Conservation (phyloP, 2,113 vertebrate species). For the Butorides virescens region DNA sequence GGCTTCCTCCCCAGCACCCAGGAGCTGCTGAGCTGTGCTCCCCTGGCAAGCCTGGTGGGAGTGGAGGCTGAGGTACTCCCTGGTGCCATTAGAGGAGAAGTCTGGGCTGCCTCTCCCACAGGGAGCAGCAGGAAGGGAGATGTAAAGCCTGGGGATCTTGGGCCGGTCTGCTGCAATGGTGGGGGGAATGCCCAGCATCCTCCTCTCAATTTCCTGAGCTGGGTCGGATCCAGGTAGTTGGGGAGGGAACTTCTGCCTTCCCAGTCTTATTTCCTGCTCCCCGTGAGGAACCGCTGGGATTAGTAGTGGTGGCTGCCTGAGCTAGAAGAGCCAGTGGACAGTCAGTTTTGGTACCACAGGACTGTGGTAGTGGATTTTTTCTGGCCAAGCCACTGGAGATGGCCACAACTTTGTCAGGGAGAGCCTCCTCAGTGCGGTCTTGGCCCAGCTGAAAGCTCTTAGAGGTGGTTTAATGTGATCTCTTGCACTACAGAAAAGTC, state of each 20-base stretch:
- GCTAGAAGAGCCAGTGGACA: background rate
- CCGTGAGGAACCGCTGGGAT: accelerated
- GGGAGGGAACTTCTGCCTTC: background rate
- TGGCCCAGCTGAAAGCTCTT: background rate
- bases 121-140: background rate
- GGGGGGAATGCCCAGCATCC: background rate
- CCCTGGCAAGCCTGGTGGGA: background rate
- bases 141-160: background rate
- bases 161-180: background rate
- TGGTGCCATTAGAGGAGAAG: background rate
- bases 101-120: background rate
- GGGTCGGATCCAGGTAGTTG: background rate
- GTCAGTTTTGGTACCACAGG: background rate
- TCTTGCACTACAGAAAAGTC: background rate
- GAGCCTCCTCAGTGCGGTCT: background rate
- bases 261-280: background rate
- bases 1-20: background rate
- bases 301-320: background rate
- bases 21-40: background rate
- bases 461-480: background rate
- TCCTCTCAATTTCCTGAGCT: background rate
- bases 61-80: background rate
- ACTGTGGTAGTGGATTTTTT: background rate
- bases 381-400: background rate
- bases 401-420: background rate